Evolutionary conservation across 1,140 invertebrate species (phyloP).

Genomic region (Caerostris darwini): DNA sequence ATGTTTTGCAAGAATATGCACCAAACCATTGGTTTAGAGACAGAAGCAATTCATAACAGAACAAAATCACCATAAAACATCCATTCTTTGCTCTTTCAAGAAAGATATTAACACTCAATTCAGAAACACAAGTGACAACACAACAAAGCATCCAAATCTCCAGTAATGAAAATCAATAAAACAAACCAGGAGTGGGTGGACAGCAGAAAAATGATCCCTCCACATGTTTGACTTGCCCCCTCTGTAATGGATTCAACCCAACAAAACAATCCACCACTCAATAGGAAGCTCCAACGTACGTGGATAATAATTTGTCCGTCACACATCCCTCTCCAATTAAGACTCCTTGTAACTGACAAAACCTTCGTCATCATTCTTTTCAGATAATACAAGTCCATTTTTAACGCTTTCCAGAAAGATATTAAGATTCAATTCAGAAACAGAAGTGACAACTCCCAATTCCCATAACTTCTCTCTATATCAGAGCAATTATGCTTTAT

Average conservation of each 20-base stretch:
- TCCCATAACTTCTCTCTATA: too few relatives aligned
- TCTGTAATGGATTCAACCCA: slow-evolving; percentile 16
- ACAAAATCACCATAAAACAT: too few relatives aligned
- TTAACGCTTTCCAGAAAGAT: too few relatives aligned
- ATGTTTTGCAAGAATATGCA: too few relatives aligned
- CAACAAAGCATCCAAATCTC: background rate
- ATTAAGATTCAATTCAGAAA: too few relatives aligned
- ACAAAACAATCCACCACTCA: slow-evolving; percentile 8
- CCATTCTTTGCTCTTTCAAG: too few relatives aligned
- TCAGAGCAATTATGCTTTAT: too few relatives aligned
- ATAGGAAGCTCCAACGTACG: background rate
- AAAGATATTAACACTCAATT: slow-evolving; percentile 26
- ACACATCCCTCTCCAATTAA: slow-evolving; percentile 17
- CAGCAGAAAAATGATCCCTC: slow-evolving; percentile 11
- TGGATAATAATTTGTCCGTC: slow-evolving; percentile 34
- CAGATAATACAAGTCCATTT: too few relatives aligned
- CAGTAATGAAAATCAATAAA: slow-evolving; percentile 29
- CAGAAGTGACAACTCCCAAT: too few relatives aligned
- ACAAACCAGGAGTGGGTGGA: background rate
- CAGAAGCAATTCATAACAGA: too few relatives aligned
- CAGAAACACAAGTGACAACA: slow-evolving; percentile 12
- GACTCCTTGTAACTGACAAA: slow-evolving; percentile 4
- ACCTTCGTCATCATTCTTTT: slow-evolving; percentile 5
- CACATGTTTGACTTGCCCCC: background rate
- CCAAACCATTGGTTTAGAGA: too few relatives aligned